These are phyloP conservation scores for Artemia sp. DNA, from an alignment of 2,888 invertebrate species.

Conservation along the genomic window DNA sequence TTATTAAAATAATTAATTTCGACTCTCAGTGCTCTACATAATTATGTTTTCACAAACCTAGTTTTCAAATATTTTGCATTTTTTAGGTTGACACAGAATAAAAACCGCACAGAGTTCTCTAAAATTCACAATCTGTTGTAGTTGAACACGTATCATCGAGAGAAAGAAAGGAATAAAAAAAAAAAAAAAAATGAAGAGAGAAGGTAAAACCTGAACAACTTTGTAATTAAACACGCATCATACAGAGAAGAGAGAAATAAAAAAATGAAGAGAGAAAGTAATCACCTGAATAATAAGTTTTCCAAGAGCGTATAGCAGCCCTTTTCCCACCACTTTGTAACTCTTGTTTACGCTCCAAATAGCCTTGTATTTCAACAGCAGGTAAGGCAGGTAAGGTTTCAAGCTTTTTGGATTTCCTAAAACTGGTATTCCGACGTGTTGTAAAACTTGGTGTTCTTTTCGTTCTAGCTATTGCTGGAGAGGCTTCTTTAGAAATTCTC, in stretches of 20 bases:
- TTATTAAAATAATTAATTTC: neutral
- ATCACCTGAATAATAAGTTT: slow-evolving; percentile 59
- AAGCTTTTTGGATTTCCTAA: slow-evolving; percentile 50
- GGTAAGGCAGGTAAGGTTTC: slow-evolving; percentile 44
- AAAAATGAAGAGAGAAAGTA: neutral
- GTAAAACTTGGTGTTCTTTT: slow-evolving; percentile 90
- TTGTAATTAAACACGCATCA: too few species aligned
- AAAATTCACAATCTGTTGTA: too few species aligned
- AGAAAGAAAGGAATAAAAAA: too few species aligned
- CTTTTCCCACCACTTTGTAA: slow-evolving; percentile 80
- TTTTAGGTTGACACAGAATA: too few species aligned
- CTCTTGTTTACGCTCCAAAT: slow-evolving; percentile 84
- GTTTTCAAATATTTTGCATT: too few species aligned
- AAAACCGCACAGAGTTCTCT: too few species aligned
- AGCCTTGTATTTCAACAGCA: slow-evolving; percentile 77
- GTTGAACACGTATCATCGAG: too few species aligned
- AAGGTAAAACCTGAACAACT: too few species aligned
- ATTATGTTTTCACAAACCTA: too few species aligned
- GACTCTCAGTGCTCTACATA: neutral
- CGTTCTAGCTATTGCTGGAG: slow-evolving; percentile 44
- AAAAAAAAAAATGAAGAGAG: too few species aligned
- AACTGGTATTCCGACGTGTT: slow-evolving; percentile 72
- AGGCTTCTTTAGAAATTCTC: slow-evolving; percentile 40
- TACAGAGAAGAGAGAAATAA: too few species aligned
- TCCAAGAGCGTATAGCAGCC: slow-evolving; percentile 90